phyloP scores from a whole-genome alignment of 2,888 invertebrate species.

The Tenthredo distinguenda region DNA sequence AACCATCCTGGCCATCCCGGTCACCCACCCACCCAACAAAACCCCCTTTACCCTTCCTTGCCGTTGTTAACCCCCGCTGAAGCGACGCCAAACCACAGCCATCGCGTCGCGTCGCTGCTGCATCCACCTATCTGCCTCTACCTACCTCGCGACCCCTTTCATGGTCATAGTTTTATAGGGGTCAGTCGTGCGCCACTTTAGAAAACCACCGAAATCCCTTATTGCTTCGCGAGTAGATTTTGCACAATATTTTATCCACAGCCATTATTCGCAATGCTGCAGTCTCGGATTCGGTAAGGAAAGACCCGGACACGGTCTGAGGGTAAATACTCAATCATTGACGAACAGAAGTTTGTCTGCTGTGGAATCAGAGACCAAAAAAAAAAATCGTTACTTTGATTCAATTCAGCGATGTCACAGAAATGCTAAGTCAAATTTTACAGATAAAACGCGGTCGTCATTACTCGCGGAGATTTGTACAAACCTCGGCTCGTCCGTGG shows the following conservation, averaged over 20 bases:
- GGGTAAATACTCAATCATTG: too few relatives aligned
- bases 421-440: too few relatives aligned
- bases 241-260: background rate
- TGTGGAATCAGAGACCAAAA: background rate
- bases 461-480: background rate
- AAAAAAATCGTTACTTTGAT: background rate
- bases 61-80: slow-evolving; percentile 60
- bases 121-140: background rate
- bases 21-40: slow-evolving; percentile 58
- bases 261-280: background rate
- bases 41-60: slow-evolving; percentile 59
- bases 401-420: background rate
- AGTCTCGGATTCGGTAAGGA: background rate
- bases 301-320: background rate
- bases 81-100: slow-evolving; percentile 74
- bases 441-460: background rate
- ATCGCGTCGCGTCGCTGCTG: slow-evolving; percentile 45
- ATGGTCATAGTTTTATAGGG: slow-evolving; percentile 18
- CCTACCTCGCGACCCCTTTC: background rate
- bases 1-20: slow-evolving; percentile 63
- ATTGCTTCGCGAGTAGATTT: background rate
- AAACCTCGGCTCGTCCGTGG: slow-evolving; percentile 17
- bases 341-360: too few relatives aligned
- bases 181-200: slow-evolving; percentile 19
- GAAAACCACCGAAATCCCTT: background rate